Evolutionary conservation across 2,888 invertebrate genomes (phyloP).

Genomic region (Ectropis crepuscularia): DNA sequence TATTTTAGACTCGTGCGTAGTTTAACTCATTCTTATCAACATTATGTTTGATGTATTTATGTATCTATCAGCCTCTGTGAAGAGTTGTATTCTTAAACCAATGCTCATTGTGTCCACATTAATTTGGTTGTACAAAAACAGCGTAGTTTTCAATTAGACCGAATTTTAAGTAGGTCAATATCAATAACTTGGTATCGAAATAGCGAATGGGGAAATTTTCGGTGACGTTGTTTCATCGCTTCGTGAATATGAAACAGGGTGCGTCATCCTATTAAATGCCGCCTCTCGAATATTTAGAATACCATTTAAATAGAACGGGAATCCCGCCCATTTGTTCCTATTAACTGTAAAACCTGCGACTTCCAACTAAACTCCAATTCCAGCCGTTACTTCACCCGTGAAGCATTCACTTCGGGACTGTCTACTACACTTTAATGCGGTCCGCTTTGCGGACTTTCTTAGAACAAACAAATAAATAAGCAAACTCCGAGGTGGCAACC

Average conservation of each 20-base stretch:
- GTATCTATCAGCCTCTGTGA: too few relatives aligned
- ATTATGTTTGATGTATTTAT: too few relatives aligned
- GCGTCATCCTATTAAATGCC: slow-evolving; percentile 5
- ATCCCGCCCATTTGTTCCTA: not conserved
- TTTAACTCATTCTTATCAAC: too few relatives aligned
- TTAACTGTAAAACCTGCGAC: not conserved
- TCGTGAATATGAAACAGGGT: slow-evolving; percentile 9
- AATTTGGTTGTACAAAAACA: too few relatives aligned
- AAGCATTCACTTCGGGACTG: slow-evolving; percentile 28
- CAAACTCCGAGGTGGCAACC: not conserved
- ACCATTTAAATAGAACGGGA: not conserved
- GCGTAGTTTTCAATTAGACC: not conserved
- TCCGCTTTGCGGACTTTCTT: slow-evolving; percentile 20
- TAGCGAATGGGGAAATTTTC: slow-evolving; percentile 3
- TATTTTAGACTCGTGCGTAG: too few relatives aligned
- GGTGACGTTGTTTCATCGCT: not conserved
- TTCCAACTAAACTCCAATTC: slow-evolving; percentile 31
- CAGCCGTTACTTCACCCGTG: slow-evolving; percentile 19
- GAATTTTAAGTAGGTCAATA: not conserved
- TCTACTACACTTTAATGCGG: slow-evolving; percentile 29
- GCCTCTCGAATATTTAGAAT: not conserved
- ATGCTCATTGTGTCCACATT: too few relatives aligned
- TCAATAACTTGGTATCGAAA: too few relatives aligned
- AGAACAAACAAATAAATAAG: slow-evolving; percentile 3
- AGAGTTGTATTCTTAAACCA: too few relatives aligned